Conservation (phyloP, 2,888 invertebrate species). For the Netelia inedita region DNA sequence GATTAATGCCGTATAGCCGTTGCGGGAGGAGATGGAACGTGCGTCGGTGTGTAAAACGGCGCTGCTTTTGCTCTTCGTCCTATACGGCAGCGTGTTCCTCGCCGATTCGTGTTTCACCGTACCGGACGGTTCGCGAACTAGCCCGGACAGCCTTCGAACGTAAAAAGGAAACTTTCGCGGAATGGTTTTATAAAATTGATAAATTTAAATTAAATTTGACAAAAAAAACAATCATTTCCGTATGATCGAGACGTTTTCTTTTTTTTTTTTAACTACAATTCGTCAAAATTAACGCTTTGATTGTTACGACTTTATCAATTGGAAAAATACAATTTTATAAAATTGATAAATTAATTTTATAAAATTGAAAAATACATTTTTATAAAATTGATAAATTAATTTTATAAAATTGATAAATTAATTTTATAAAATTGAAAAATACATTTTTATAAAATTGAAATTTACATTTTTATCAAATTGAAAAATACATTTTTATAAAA, state of each 20-base stretch:
- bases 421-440: neutral
- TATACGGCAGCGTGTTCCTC: neutral
- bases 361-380: too few relatives aligned
- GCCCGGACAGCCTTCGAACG: slow-evolving; percentile 16
- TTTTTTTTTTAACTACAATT: neutral
- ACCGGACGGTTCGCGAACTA: slow-evolving; percentile 1
- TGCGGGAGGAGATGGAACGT: slow-evolving; percentile 66
- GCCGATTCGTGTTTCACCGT: neutral
- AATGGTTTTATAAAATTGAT: slow-evolving; percentile 11
- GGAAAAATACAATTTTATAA: neutral
- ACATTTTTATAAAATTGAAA: neutral
- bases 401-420: too few relatives aligned
- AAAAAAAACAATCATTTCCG: too few relatives aligned
- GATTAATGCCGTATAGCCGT: slow-evolving; percentile 80
- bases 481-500: neutral
- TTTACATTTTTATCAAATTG: neutral
- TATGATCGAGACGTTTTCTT: neutral
- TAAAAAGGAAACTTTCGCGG: slow-evolving; percentile 34
- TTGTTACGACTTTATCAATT: neutral
- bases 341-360: neutral
- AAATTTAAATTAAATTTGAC: too few relatives aligned
- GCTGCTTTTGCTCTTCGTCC: neutral
- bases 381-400: too few relatives aligned
- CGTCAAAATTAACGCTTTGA: too few relatives aligned
- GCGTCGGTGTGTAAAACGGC: slow-evolving; percentile 48